These are phyloP conservation scores for Eurypyga helias DNA, from an alignment of 2,113 vertebrate species.

Conservation along the genomic window DNA sequence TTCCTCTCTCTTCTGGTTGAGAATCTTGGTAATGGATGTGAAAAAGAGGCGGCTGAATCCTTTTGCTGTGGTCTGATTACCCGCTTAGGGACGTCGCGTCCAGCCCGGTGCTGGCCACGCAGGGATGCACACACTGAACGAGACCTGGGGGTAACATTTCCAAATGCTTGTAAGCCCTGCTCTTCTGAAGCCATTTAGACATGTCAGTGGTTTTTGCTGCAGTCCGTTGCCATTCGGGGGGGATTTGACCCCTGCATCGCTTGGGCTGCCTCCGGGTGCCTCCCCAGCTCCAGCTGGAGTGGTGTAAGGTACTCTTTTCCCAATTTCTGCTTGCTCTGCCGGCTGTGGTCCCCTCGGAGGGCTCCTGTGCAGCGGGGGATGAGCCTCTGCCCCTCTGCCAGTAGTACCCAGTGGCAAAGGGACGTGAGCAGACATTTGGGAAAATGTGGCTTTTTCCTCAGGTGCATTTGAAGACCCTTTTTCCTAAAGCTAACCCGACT, in stretches of 20 bases:
- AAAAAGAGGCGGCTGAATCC: background rate
- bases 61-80: background rate
- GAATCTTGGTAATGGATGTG: background rate
- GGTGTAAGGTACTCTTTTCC: background rate
- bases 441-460: background rate
- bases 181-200: background rate
- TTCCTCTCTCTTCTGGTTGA: background rate
- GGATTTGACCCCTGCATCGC: background rate
- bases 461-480: background rate
- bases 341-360: background rate
- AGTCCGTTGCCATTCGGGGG: background rate
- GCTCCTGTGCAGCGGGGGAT: rapidly evolving
- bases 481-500: background rate
- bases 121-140: background rate
- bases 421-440: background rate
- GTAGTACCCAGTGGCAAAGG: background rate
- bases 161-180: background rate
- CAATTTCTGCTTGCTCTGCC: background rate
- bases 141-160: background rate
- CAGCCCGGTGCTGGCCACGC: background rate
- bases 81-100: background rate
- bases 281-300: background rate
- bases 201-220: background rate
- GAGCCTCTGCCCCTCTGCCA: background rate
- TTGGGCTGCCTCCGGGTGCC: background rate